Evolutionary conservation across 92 coral and sea anemone species (phyloP).

Genomic region (Palythoa heliodiscus): DNA sequence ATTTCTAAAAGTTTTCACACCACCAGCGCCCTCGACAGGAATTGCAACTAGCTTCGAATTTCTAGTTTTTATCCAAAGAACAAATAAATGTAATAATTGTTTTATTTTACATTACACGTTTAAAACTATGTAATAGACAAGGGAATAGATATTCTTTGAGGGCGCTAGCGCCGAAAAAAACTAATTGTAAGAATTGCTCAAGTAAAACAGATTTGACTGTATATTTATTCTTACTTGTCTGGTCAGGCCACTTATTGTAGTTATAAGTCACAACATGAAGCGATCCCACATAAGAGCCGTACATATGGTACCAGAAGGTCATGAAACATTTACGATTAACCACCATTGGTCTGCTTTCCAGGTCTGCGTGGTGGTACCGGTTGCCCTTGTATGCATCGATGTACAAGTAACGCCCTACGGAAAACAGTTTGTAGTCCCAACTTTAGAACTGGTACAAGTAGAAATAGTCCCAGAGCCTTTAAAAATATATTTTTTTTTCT

Average conservation of each 20-base stretch:
- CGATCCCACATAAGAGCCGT: slow-evolving; percentile 70
- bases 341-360: slow-evolving; percentile 80
- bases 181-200: too few species aligned
- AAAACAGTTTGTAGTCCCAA: neutral
- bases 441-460: neutral
- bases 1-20: too few species aligned
- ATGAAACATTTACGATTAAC: slow-evolving; percentile 72
- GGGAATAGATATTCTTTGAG: too few species aligned
- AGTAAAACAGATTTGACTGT: neutral
- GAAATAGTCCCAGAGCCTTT: neutral
- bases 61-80: too few species aligned
- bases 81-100: too few species aligned
- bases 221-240: slow-evolving; percentile 36
- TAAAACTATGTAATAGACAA: too few species aligned
- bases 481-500: too few species aligned
- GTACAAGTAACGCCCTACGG: slow-evolving; percentile 69
- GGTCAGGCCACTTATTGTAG: slow-evolving; percentile 49
- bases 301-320: slow-evolving; percentile 97
- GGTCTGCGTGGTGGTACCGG: slow-evolving; percentile 72
- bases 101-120: too few species aligned
- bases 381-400: slow-evolving; percentile 69
- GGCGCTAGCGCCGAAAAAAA: too few species aligned
- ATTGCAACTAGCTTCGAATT: too few species aligned
- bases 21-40: too few species aligned
- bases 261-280: slow-evolving; percentile 69